These are phyloP conservation scores for Neolamprologus modestus DNA, from an alignment of 2,113 vertebrate species.

Conservation along the genomic window DNA sequence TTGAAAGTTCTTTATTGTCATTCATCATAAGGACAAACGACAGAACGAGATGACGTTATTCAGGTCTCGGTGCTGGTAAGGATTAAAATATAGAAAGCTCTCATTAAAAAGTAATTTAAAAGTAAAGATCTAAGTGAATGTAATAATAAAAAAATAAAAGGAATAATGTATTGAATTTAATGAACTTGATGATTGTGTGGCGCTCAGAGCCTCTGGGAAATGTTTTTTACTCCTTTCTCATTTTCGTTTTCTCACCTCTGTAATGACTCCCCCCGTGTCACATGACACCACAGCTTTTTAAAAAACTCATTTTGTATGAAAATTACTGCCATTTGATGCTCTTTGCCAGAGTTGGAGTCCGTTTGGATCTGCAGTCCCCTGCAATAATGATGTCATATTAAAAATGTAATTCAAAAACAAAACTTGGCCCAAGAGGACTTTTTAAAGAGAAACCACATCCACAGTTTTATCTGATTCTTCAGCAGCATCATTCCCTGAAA, in stretches of 20 bases:
- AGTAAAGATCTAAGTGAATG: rapidly evolving
- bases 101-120: not conserved
- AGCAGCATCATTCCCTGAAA: not conserved
- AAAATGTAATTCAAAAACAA: not conserved
- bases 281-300: not conserved
- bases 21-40: not conserved
- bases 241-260: rapidly evolving
- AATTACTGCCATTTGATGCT: not conserved
- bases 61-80: rapidly evolving
- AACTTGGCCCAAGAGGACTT: not conserved
- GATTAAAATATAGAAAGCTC: not conserved
- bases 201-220: not conserved
- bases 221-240: not conserved
- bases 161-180: not conserved
- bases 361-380: not conserved
- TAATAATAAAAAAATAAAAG: not conserved
- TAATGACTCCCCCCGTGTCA: not conserved
- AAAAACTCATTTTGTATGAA: not conserved
- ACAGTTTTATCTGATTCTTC: not conserved
- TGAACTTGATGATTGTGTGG: rapidly evolving
- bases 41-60: rapidly evolving
- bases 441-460: not conserved
- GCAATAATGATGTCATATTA: rapidly evolving
- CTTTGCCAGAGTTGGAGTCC: not conserved
- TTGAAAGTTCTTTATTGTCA: not conserved